Evolutionary conservation across 1,140 invertebrate genomes (phyloP).

Genomic region (Popillia japonica): DNA sequence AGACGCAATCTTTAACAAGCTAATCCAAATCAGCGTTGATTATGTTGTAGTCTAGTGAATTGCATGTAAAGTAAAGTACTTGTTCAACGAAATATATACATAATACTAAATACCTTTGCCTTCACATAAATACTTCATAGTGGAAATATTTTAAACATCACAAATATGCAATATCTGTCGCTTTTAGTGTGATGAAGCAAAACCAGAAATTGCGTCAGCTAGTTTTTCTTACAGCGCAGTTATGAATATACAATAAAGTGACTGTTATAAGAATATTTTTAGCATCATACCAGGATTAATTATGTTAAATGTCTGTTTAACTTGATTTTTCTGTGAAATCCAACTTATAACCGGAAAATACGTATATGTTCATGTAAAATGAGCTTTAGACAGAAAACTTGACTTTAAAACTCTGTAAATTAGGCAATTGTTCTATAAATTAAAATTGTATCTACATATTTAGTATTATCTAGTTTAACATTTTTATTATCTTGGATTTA

Average conservation of each 20-base stretch:
- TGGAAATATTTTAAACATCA: conserved; percentile 7
- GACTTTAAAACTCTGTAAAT: too few species aligned
- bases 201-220: conserved; percentile 28
- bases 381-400: too few species aligned
- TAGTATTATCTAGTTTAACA: too few species aligned
- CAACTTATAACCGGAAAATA: not conserved
- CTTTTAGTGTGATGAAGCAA: not conserved
- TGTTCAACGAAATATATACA: not conserved
- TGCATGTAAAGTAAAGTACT: not conserved
- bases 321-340: not conserved
- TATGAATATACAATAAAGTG: not conserved
- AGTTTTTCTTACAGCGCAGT: not conserved
- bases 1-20: not conserved
- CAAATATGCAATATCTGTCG: not conserved
- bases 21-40: not conserved
- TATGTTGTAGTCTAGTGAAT: not conserved
- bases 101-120: not conserved
- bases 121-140: not conserved
- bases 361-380: not conserved
- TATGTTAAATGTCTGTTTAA: not conserved
- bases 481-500: too few species aligned
- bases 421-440: too few species aligned
- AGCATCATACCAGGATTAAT: not conserved
- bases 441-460: too few species aligned
- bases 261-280: not conserved